Conservation (phyloP, 1,140 invertebrate species). For the Anthonomus grandis region DNA sequence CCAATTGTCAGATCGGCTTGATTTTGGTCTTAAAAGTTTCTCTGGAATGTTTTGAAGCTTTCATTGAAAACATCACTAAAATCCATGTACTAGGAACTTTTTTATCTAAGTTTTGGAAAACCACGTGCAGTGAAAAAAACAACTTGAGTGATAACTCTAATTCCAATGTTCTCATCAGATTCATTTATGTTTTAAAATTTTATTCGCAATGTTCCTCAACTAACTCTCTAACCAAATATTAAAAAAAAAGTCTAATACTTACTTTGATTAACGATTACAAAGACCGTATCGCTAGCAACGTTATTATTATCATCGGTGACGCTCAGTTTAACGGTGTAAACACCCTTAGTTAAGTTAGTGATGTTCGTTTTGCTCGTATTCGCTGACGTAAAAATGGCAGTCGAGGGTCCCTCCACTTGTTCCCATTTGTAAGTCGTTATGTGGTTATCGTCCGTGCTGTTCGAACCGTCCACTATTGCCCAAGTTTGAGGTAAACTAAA, state of each 20-base stretch:
- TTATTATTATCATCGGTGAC: slow-evolving; percentile 84
- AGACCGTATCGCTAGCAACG: slow-evolving; percentile 65
- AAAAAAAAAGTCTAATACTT: no score
- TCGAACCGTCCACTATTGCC: slow-evolving; percentile 72
- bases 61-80: no score
- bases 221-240: background rate
- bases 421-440: slow-evolving; percentile 79
- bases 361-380: slow-evolving; percentile 65
- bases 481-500: slow-evolving; percentile 72
- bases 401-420: slow-evolving; percentile 65
- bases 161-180: no score
- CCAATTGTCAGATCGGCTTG: no score
- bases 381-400: slow-evolving; percentile 50
- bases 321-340: slow-evolving; percentile 79
- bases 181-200: no score
- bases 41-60: no score
- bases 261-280: slow-evolving; percentile 88
- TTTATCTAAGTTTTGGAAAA: no score
- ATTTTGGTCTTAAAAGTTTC: no score
- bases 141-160: no score
- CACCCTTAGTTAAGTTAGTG: slow-evolving; percentile 76
- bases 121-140: no score
- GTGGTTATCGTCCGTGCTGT: slow-evolving; percentile 80
- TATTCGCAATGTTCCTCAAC: no score
- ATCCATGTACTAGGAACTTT: no score